phyloP scores from a whole-genome alignment of 2,113 vertebrate species.

The Sphyrna mokarran region DNA sequence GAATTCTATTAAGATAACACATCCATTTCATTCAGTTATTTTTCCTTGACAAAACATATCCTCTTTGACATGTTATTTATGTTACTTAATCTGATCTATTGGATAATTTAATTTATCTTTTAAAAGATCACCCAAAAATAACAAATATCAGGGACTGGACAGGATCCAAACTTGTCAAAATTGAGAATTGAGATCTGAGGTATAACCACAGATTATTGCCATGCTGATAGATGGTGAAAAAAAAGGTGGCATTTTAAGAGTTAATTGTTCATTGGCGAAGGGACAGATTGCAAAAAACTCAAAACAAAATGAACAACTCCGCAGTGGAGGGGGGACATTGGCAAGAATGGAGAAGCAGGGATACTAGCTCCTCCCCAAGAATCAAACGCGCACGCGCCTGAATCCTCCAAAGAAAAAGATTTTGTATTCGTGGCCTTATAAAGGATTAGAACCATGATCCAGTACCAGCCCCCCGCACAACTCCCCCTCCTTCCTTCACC shows the following conservation, averaged over 20 bases:
- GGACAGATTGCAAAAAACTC: background rate
- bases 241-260: background rate
- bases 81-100: background rate
- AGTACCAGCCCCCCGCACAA: background rate
- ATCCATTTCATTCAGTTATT: background rate
- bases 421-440: background rate
- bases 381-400: background rate
- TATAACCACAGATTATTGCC: background rate
- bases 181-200: background rate
- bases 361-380: background rate
- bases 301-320: background rate
- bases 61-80: background rate
- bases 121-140: background rate
- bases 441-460: background rate
- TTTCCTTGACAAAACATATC: background rate
- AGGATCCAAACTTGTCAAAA: background rate
- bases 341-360: background rate
- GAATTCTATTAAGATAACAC: background rate
- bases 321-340: background rate
- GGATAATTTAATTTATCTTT: background rate
- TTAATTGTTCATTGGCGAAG: background rate
- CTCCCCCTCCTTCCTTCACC: too few species aligned
- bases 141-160: background rate
- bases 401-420: background rate
- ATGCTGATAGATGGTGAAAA: background rate